Base-by-base conservation (phyloP, 2,797 vertebrate genomes). In the Acanthiza pusilla region DNA sequence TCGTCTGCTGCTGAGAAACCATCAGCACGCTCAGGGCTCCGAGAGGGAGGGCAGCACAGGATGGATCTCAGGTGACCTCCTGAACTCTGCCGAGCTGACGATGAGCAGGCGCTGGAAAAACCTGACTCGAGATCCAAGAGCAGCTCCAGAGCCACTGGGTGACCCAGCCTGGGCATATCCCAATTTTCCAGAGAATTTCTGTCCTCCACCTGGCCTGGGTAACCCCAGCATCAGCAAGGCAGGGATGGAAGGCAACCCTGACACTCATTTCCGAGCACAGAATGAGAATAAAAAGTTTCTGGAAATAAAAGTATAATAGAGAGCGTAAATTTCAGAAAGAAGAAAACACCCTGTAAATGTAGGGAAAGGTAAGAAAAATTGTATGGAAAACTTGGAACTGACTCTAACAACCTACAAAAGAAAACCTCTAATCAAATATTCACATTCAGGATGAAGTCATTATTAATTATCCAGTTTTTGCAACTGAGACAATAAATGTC, bases 21-120 rank as follows among this genome's bases (percentile, higher is more conserved):
- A 82, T 70, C 88, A 89, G 89, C 38, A 63, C 86, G 40, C 75
- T 80, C 91, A 67, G 81, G 87, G 61, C 67, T 75, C 76, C 94
- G 57, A 47, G 77, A 89, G 54, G 38, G 23, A 79, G 38, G 78
- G 71, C 45, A 88, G 13, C 66, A 76, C 29, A 17, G n/a, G 57
- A 38, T 40, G 85, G 79, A 88, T 81, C 85, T 63, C 73, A 92
- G 65, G 62, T 81, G 88, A 94, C 72, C 79, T 88, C 54, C 53
- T 83, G 77, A 72, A 91, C 76, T 68, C 58, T 65, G 60, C 62
- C 78, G 23, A 34, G 42, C 50, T 77, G 63, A 74, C 5, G 5
- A 67, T 50, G 67, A 88, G 60, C 90, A 93, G 73, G 65, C 50
- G 27, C 74, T 48, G 43, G 15, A 76, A 54, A 53, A 65, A 48